Conservation (phyloP, 2,888 invertebrate genomes). For the Nasonovia ribisnigri region DNA sequence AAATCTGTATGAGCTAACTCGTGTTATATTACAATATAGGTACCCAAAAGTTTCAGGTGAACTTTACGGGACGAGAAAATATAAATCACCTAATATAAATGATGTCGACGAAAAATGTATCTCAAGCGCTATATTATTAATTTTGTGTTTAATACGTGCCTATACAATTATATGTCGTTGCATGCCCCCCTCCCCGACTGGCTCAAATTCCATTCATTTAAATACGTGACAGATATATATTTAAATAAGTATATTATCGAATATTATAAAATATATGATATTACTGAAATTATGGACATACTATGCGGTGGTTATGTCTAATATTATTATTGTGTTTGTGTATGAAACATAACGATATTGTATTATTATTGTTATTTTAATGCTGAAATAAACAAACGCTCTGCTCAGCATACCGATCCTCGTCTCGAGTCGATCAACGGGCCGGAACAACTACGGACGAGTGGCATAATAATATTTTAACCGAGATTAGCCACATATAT, state of each 20-base stretch:
- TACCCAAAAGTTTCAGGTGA: not conserved
- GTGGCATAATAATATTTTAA: not conserved
- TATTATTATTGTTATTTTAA: not conserved
- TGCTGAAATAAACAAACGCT: not conserved
- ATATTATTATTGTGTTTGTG: not conserved
- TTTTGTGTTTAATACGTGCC: not conserved
- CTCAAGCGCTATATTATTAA: too few species aligned
- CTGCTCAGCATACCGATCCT: not conserved
- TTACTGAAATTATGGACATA: not conserved
- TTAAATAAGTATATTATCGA: not conserved
- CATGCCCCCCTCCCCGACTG: not conserved
- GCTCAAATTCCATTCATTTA: not conserved
- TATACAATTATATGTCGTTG: not conserved
- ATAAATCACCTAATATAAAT: not conserved
- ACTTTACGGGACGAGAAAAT: not conserved
- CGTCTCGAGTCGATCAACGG: not conserved
- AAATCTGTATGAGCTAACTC: not conserved
- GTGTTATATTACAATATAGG: not conserved
- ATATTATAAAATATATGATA: not conserved
- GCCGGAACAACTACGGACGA: not conserved
- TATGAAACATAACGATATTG: not conserved
- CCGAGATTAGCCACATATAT: not conserved
- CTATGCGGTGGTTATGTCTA: not conserved
- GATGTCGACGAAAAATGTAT: not conserved
- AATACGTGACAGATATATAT: not conserved